Base-by-base conservation (phyloP, 37 sponge, comb jelly and placozoan species). In the Eunapius fragilis region DNA sequence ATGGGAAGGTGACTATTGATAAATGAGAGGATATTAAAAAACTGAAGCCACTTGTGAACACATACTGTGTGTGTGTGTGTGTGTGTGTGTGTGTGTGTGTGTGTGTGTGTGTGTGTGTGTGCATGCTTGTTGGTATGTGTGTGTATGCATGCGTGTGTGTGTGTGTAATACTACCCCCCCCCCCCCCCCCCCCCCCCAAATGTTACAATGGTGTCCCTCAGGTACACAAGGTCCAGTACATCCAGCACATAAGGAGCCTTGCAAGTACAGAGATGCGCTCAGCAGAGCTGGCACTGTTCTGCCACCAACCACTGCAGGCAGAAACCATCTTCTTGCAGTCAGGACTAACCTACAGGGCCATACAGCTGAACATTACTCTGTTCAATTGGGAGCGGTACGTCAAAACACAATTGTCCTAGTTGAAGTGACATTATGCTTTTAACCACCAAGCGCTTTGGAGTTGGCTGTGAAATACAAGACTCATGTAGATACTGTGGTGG, bases 401-500 rank as follows among this genome's bases (percentile, higher is more conserved):
- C 0, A 28, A 25, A 27, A 78, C 67, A 41, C 6, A 6, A 2
- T 75, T 32, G 34, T 27, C 6, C 31, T 31, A 32, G 34, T 3
- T 75, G 31, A 6, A 75, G 5, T 32, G 34, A 10, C 34, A 75
- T 87, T 22, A 30, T 71, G 25, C 38, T 0, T 67, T 50, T 28
- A 31, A 23, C 31, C 67, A 2, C 34, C 0, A 76, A 97, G 98
- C 58, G 98, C 98, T 12, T 83, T 98, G 76, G 93, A 96, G 79
- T 31, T 98, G 71, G 98, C 98, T 38, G 71, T 96, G 33, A 92
- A 92, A 67, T 89, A 96, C 84, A 96, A 98, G 88, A 98, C 98
- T 17, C 98, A 98, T 73, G 92, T 98, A 31, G 98, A 98, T 84
- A 98, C 98, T 31, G 98, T 98, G 28, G 75, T 98, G 73, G 98